Evolutionary conservation across 1,140 invertebrate species (phyloP), one percentile per base, ranked within the genome.

Genomic region (Ectropis grisescens): DNA sequence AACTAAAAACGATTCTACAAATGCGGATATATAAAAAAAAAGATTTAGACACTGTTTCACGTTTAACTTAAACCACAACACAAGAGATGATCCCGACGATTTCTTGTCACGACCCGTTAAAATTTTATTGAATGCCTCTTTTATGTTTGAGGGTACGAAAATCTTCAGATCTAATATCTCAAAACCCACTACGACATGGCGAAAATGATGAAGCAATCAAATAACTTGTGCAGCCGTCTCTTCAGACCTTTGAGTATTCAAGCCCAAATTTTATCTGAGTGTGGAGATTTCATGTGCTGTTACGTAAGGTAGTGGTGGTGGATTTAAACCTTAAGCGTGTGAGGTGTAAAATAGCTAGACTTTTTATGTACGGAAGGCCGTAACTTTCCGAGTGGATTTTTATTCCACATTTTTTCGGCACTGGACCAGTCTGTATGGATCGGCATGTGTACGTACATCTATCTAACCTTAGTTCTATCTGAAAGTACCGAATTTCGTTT

Each of bases 301-400:
- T n/a, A n/a, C n/a, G n/a, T n/a, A n/a, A n/a, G n/a, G n/a, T n/a
- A n/a, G n/a, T n/a, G n/a, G n/a, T n/a, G n/a, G n/a, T n/a, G n/a
- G n/a, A n/a, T n/a, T n/a, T n/a, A n/a, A n/a, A n/a, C n/a, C 51
- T 52, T 64, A 4, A 19, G 16, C 3, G 3, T 58, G 56, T 50
- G 58, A 75, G 59, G 67, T 70, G 65, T 66, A 69, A 70, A 75
- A 72, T 68, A 58, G 59, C 52, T 60, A 58, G 64, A 70, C n/a
- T 66, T 72, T 74, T 75, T 75, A 75, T 54, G 60, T 55, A 40
- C 43, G 38, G 36, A 38, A 55, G 37, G 56, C 61, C 59, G 60
- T 75, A 68, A 66, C 48, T 52, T 8, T 58, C 56, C 51, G 51
- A 68, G 56, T 72, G 57, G 56, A 57, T 64, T 68, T 75, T 71